phyloP scores from a whole-genome alignment of 2,113 vertebrate species.

The Hipposideros armiger region DNA sequence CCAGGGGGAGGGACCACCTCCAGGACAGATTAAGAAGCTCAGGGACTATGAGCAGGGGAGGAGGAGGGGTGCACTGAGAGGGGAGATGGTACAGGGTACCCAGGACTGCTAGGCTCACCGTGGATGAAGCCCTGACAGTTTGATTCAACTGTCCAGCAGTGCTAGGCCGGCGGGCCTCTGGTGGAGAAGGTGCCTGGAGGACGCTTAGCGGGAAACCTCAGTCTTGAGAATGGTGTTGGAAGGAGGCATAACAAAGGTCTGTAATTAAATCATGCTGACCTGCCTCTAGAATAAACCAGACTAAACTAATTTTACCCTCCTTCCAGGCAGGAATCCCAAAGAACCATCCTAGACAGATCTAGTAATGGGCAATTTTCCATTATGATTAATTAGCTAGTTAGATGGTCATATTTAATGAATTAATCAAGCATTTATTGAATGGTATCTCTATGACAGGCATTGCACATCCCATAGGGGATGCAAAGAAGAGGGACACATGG shows the following conservation, averaged over 20 bases:
- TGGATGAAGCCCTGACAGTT: too few relatives aligned
- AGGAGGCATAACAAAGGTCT: neutral
- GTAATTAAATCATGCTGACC: neutral
- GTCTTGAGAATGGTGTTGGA: neutral
- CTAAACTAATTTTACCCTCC: neutral
- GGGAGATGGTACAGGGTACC: neutral
- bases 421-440: neutral
- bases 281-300: neutral
- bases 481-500: neutral
- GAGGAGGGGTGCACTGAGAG: neutral
- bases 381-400: neutral
- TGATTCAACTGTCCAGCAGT: fast-evolving
- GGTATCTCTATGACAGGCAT: neutral
- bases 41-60: neutral
- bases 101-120: neutral
- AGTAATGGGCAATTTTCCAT: neutral
- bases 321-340: neutral
- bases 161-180: neutral
- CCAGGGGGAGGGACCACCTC: neutral
- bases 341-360: neutral
- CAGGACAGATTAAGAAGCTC: neutral
- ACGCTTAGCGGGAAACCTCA: neutral
- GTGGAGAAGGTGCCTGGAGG: fast-evolving
- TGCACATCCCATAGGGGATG: neutral
- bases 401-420: neutral